Conservation (phyloP, 2,797 vertebrate genomes). For the Masticophis lateralis region DNA sequence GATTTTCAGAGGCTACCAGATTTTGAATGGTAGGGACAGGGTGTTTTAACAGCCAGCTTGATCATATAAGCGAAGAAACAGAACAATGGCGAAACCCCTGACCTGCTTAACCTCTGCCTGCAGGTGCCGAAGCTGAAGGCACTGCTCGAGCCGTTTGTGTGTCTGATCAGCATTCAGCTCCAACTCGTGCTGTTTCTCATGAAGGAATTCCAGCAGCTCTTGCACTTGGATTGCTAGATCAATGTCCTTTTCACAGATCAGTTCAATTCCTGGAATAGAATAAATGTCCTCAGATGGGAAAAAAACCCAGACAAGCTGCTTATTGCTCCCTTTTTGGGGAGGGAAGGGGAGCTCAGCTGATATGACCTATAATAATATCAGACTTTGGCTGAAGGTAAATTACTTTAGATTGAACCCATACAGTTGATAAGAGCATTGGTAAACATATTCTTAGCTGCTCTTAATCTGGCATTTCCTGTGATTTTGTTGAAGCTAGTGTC, state of each 20-base stretch:
- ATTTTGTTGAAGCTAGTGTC: background rate
- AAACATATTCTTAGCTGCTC: background rate
- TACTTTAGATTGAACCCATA: conserved; percentile 3
- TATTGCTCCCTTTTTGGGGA: background rate
- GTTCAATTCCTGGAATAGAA: conserved; percentile 84
- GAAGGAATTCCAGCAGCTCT: conserved; percentile 95
- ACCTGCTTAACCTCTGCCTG: conserved; percentile 98
- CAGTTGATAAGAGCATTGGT: conserved; percentile 3
- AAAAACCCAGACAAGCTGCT: background rate
- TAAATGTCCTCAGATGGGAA: background rate
- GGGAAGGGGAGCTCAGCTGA: background rate
- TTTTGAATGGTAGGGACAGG: background rate
- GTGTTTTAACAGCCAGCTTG: background rate
- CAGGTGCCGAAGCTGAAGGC: conserved; percentile 92
- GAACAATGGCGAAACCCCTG: conserved; percentile 41
- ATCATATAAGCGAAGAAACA: background rate
- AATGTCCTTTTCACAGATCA: conserved; percentile 95
- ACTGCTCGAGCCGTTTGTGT: conserved; percentile 89
- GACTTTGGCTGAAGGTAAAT: conserved; percentile 1
- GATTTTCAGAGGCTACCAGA: background rate
- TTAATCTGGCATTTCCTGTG: background rate
- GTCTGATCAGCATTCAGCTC: conserved; percentile 92
- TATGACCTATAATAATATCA: background rate
- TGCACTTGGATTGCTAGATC: conserved; percentile 95
- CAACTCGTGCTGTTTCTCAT: conserved; percentile 95